A percentile compares a stretch with the other conserved stretches of the same genome.
Evolutionary conservation across 2,113 vertebrate species (phyloP).

Genomic region (Nannospalax galili): DNA sequence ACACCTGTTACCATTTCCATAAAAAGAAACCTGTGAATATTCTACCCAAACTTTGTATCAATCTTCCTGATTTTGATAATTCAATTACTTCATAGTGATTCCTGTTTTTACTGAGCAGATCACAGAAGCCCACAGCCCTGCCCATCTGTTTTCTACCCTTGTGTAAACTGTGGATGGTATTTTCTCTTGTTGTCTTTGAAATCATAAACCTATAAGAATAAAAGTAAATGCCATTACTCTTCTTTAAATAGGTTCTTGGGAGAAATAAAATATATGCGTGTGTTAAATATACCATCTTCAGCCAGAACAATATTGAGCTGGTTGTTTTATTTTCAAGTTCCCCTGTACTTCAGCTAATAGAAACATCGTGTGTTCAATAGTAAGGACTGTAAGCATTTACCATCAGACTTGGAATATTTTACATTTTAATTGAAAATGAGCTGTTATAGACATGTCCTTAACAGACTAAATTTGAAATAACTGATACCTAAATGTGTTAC

Average conservation of each 20-base stretch:
- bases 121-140: background rate
- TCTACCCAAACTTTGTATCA: background rate
- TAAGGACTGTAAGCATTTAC: background rate
- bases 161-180: background rate
- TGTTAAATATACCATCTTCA: slow-evolving; percentile 1
- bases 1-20: background rate
- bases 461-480: background rate
- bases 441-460: background rate
- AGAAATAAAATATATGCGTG: background rate
- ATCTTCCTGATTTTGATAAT: background rate
- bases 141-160: background rate
- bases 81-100: background rate
- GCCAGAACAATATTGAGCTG: background rate
- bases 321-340: slow-evolving; percentile 40
- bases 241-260: background rate
- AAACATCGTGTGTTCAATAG: background rate
- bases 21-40: background rate
- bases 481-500: background rate
- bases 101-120: background rate
- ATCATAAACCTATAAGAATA: background rate
- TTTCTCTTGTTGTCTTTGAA: background rate
- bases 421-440: slow-evolving; percentile 15
- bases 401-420: background rate
- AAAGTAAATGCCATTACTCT: background rate
- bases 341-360: background rate